These are phyloP conservation scores for Acrobeloides nanus DNA, from an alignment of 2,888 invertebrate genomes.

Conservation along the genomic window DNA sequence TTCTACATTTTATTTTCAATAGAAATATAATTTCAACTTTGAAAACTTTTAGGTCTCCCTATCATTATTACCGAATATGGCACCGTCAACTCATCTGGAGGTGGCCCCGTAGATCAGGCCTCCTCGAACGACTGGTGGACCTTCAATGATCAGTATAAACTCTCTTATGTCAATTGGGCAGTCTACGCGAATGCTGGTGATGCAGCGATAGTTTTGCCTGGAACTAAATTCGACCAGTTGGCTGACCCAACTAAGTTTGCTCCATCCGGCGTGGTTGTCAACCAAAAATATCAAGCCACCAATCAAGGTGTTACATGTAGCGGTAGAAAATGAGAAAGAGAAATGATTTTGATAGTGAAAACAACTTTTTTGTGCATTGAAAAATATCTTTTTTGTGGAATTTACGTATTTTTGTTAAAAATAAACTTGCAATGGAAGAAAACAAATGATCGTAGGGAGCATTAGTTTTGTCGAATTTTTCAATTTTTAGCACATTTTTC, in stretches of 20 bases:
- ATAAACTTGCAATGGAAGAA: no score
- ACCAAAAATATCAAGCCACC: not conserved
- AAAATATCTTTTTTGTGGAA: no score
- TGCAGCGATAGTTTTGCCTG: not conserved
- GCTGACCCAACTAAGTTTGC: not conserved
- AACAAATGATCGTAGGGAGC: no score
- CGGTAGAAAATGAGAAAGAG: no score
- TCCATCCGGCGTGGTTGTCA: not conserved
- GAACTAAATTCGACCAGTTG: not conserved
- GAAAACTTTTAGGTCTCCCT: not conserved
- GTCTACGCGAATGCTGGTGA: not conserved
- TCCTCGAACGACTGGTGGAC: not conserved
- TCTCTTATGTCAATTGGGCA: conserved; percentile 1
- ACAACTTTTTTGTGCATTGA: no score
- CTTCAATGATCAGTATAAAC: not conserved
- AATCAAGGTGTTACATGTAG: no score
- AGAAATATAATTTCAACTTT: not conserved
- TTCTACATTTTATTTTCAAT: not conserved
- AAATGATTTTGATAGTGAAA: no score
- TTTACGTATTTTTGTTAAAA: no score
- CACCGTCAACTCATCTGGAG: not conserved
- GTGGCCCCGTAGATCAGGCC: not conserved
- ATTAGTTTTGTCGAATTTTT: no score
- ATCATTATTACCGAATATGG: conserved; percentile 1
- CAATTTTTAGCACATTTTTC: no score